Evolutionary conservation across 2,797 vertebrate species (phyloP).

Genomic region (Halcyon leucocephala): DNA sequence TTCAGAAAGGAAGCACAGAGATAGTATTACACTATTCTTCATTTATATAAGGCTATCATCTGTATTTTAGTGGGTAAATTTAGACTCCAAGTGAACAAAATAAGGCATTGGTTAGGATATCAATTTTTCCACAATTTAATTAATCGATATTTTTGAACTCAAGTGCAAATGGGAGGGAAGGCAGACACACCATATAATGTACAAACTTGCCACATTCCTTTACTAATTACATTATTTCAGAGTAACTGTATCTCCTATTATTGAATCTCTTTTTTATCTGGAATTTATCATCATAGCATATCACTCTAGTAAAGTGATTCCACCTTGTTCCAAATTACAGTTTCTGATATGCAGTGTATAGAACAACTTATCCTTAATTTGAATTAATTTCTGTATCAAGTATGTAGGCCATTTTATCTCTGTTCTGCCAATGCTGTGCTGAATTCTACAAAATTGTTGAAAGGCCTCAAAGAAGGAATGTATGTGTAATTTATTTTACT

Average conservation of each 20-base stretch:
- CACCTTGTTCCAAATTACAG: background rate
- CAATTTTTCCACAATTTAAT: background rate
- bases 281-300: background rate
- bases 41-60: background rate
- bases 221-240: background rate
- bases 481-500: background rate
- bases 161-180: background rate
- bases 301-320: background rate
- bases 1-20: background rate
- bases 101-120: background rate
- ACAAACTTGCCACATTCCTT: background rate
- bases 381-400: background rate
- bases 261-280: background rate
- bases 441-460: background rate
- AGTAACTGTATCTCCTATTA: background rate
- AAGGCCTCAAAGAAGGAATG: background rate
- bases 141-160: background rate
- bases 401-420: background rate
- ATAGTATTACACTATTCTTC: background rate
- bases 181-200: background rate
- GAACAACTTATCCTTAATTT: background rate
- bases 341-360: background rate
- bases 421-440: background rate
- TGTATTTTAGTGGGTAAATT: background rate
- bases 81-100: background rate